These are phyloP conservation scores for Tenthredo notha DNA, from an alignment of 2,888 invertebrate genomes.

Conservation along the genomic window DNA sequence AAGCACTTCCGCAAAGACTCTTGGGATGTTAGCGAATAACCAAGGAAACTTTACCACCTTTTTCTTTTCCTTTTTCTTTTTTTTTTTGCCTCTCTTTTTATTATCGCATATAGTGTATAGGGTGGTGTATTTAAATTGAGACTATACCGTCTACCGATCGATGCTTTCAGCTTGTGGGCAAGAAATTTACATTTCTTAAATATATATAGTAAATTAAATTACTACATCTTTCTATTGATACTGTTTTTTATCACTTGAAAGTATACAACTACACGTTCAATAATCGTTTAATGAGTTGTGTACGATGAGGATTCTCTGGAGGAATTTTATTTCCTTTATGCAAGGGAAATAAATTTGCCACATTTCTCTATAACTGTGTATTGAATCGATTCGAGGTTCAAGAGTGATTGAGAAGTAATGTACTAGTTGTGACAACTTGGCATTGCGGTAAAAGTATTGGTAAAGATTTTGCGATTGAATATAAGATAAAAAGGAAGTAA, in stretches of 20 bases:
- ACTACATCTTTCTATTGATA: not conserved
- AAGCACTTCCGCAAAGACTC: slow-evolving; percentile 43
- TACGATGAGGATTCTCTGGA: not conserved
- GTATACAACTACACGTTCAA: not conserved
- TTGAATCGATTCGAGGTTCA: not conserved
- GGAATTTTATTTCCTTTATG: not conserved
- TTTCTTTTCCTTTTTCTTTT: not conserved
- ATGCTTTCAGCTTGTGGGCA: not conserved
- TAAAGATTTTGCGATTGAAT: not conserved
- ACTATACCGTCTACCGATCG: slow-evolving; percentile 7
- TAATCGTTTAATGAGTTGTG: not conserved
- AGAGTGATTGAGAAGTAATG: slow-evolving; percentile 33
- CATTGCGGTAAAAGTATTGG: slow-evolving; percentile 17
- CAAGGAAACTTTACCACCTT: slow-evolving; percentile 2
- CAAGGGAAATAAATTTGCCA: not conserved
- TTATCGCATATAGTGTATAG: not conserved
- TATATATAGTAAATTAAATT: not conserved
- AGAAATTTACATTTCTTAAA: not conserved
- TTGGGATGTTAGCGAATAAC: slow-evolving; percentile 46
- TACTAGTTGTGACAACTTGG: not conserved
- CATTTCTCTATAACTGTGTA: not conserved
- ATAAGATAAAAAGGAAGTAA: slow-evolving; percentile 26
- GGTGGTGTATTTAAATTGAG: slow-evolving; percentile 5
- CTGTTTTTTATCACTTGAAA: not conserved
- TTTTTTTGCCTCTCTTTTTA: not conserved